phyloP scores from a whole-genome alignment of 2,113 vertebrate species.

The Uropsilus gracilis region DNA sequence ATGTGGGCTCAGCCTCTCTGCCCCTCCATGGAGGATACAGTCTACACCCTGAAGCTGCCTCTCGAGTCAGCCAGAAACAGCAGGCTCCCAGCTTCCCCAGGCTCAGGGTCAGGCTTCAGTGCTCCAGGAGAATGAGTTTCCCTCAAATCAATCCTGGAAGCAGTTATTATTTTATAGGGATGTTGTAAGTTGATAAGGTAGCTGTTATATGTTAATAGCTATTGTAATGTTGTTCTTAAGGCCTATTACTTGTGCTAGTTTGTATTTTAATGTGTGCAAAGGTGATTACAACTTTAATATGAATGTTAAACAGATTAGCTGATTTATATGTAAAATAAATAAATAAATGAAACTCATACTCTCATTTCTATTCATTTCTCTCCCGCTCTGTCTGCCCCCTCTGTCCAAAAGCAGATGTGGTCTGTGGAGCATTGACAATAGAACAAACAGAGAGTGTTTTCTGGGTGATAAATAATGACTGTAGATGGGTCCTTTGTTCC shows the following conservation, averaged over 20 bases:
- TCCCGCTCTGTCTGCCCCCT: neutral
- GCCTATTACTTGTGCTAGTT: slow-evolving; percentile 82
- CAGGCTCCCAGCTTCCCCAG: slow-evolving; percentile 56
- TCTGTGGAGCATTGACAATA: slow-evolving; percentile 75
- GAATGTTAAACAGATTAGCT: slow-evolving; percentile 85
- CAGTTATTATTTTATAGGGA: slow-evolving; percentile 84
- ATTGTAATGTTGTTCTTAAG: slow-evolving; percentile 84
- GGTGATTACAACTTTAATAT: slow-evolving; percentile 88
- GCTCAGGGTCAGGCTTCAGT: slow-evolving; percentile 73
- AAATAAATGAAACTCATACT: slow-evolving; percentile 75
- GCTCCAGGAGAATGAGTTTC: slow-evolving; percentile 79
- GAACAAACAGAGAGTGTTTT: slow-evolving; percentile 78
- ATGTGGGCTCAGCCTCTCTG: accelerated
- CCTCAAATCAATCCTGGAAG: slow-evolving; percentile 77
- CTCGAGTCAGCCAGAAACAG: neutral
- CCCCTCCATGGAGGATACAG: neutral
- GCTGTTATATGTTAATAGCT: slow-evolving; percentile 81
- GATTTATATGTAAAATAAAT: slow-evolving; percentile 84
- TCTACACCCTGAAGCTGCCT: neutral
- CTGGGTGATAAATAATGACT: slow-evolving; percentile 69
- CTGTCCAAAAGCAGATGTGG: slow-evolving; percentile 74
- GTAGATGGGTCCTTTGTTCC: slow-evolving; percentile 76
- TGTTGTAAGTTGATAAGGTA: slow-evolving; percentile 86
- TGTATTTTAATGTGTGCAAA: slow-evolving; percentile 86
- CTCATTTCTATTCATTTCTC: slow-evolving; percentile 62